Evolutionary conservation across 2,888 invertebrate species (phyloP).

Genomic region (Drosophila nr. perissopoda): DNA sequence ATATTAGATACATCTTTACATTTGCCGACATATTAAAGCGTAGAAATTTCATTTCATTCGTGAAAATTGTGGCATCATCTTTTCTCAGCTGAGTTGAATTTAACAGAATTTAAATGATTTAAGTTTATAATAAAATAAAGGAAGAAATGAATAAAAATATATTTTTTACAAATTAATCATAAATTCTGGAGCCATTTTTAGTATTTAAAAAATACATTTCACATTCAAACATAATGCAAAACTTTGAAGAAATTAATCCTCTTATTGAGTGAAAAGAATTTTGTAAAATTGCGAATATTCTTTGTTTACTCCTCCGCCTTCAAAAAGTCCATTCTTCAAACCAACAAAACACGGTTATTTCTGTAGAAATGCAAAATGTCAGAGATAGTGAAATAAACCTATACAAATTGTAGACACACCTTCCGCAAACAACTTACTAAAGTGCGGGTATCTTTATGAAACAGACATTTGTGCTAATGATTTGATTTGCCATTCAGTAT

Average conservation of each 20-base stretch:
- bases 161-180: not conserved
- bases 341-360: not conserved
- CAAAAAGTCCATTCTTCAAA: not conserved
- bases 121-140: not conserved
- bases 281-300: not conserved
- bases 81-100: not conserved
- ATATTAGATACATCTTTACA: constrained; percentile 10
- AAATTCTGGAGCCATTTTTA: not conserved
- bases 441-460: not conserved
- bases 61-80: not conserved
- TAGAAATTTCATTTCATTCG: not conserved
- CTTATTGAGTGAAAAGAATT: not conserved
- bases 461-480: constrained; percentile 31
- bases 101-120: not conserved
- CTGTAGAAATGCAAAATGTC: not conserved
- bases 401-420: not conserved
- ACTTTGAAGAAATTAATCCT: not conserved
- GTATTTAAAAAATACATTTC: not conserved
- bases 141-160: not conserved
- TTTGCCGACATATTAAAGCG: not conserved
- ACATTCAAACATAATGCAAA: not conserved
- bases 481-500: constrained; percentile 35
- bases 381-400: not conserved
- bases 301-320: not conserved
- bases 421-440: not conserved